Evolutionary conservation across 2,113 vertebrate species (phyloP), one percentile per base, ranked within the genome.

Genomic region (Xenopus borealis): DNA sequence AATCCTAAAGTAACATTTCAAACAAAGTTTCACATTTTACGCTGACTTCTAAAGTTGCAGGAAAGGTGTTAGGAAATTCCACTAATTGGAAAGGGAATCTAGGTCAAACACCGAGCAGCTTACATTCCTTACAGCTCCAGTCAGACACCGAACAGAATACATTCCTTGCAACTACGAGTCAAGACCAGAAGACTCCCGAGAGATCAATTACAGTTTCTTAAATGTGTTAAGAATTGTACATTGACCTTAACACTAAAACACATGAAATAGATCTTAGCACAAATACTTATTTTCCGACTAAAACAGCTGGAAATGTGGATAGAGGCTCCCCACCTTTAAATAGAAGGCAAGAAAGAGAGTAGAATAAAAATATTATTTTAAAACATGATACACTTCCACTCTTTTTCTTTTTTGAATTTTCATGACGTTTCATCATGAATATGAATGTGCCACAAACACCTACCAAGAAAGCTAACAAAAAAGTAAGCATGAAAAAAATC

Each of bases 181-280:
- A 27, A 33, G 44, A 66, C 46, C 23, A 50, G 20, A 14, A 10
- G 23, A 53, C 53, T 76, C 73, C 62, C 66, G 47, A 62, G 73
- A 76, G 73, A 76, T 69, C 73, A 76, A 69, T 76, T 76, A 76
- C 58, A 44, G 33, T 61, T 76, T 76, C 59, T 76, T 20, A 69
- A 69, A 76, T 69, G 73, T 76, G 73, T 69, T 62, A 76, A 45
- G 58, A 50, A 63, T 69, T 44, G 46, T 69, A 61, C 64, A 67
- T 50, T 74, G 64, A 74, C 72, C 72, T 74, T 67, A 74, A 67
- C 72, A 74, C 53, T 45, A 66, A 14, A 61, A 59, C 53, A 74
- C 11, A 55, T 66, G 27, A 59, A 67, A 59, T 53, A 64, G 53
- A 30, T 67, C 72, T 19, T 40, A 20, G 50, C 67, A 66, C 64